Conservation (phyloP, 2,113 vertebrate genomes). For the Cephalophus harveyi region DNA sequence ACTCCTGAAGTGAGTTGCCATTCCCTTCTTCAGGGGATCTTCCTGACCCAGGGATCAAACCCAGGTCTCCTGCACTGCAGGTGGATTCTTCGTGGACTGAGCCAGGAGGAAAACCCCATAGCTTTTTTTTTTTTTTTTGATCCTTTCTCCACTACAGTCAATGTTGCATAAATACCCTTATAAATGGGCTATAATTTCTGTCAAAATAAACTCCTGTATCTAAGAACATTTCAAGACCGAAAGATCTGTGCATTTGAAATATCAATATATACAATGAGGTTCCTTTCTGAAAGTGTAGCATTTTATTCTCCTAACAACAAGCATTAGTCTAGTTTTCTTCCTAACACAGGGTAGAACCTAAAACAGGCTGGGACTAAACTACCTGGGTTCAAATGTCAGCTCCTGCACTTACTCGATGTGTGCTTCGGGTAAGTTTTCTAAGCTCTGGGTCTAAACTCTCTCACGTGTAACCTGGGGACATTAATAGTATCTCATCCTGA, state of each 20-base stretch:
- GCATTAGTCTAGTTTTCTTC: not conserved
- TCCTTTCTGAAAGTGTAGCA: not conserved
- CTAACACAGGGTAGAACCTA: rapidly evolving
- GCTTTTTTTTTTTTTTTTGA: not conserved
- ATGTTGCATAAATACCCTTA: not conserved
- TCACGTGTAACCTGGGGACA: not conserved
- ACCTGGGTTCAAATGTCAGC: not conserved
- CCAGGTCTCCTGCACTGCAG: not conserved
- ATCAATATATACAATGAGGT: no score
- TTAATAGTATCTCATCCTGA: not conserved
- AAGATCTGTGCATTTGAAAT: not conserved
- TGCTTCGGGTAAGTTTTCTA: not conserved
- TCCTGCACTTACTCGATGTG: not conserved
- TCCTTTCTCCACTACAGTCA: not conserved
- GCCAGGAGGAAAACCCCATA: not conserved
- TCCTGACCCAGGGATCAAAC: not conserved
- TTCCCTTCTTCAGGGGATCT: not conserved
- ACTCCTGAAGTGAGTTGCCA: not conserved
- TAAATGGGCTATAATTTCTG: not conserved
- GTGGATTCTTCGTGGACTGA: not conserved
- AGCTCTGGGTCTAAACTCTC: not conserved
- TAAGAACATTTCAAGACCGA: not conserved
- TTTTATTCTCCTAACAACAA: not conserved
- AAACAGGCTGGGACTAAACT: not conserved
- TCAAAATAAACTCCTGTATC: not conserved